A percentile compares a stretch with the other conserved stretches of the same genome.
Conservation (phyloP, 2,797 vertebrate genomes). For the Neosilurus mollespiculum region DNA sequence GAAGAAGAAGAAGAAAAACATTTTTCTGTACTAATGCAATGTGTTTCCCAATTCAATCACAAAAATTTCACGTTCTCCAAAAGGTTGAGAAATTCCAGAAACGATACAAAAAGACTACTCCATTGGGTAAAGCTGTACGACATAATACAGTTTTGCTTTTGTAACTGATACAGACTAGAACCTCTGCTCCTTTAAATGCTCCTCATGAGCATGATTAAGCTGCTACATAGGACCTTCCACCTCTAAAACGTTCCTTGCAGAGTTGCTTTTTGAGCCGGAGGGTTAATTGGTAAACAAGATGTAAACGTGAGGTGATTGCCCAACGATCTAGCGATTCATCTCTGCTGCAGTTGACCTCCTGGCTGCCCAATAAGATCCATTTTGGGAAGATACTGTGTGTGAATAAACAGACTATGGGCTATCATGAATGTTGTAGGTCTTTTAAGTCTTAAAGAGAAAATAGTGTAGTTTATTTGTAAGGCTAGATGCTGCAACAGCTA, state of each 20-base stretch:
- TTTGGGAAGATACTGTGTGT: neutral
- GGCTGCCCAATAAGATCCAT: constrained; percentile 3
- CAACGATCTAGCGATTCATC: constrained; percentile 16
- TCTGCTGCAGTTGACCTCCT: constrained; percentile 16
- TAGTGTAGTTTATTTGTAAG: neutral
- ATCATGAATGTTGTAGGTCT: neutral
- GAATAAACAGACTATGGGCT: neutral
- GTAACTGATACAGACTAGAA: neutral
- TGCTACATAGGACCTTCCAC: constrained; percentile 31
- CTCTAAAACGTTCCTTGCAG: neutral
- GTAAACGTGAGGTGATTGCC: constrained; percentile 7
- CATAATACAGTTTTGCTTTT: neutral
- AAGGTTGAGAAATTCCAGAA: no score
- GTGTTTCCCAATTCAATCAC: no score
- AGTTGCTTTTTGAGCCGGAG: constrained; percentile 6
- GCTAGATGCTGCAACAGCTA: neutral
- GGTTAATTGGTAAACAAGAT: constrained; percentile 35
- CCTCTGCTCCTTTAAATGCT: constrained; percentile 11
- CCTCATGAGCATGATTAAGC: constrained; percentile 32
- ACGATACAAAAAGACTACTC: no score
- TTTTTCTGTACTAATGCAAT: no score
- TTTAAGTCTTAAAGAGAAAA: neutral
- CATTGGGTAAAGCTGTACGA: neutral
- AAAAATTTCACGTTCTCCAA: no score
- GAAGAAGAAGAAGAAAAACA: no score